Evolutionary conservation across 2,113 vertebrate genomes (phyloP), one percentile per base, ranked within the genome.

Genomic region (Gambusia holbrooki): DNA sequence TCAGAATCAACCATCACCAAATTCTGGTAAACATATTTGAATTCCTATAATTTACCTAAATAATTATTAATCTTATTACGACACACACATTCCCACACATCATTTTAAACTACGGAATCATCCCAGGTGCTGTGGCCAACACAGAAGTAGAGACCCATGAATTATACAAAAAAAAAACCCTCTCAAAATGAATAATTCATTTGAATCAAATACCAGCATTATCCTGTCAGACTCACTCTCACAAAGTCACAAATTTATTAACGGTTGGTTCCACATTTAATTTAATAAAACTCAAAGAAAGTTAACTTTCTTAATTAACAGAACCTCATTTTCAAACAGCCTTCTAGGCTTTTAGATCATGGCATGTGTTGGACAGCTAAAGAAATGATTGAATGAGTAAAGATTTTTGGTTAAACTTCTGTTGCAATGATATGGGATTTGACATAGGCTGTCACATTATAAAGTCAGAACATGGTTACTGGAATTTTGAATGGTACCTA

Each of bases 401-500:
- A 71, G 67, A 66, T 83, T 91, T 87, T 27, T 74, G 71, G 79
- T 87, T 89, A 71, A 84, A 89, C 81, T 88, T 89, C 84, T 80
- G 81, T 83, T 91, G 82, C 87, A 92, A 87, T 90, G 79, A 89
- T 77, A 83, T 66, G 62, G 86, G 90, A 86, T 89, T 88, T 92
- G 92, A 92, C 93, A 89, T 82, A 88, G 71, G 74, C 86, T 90
- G 91, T 92, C 92, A 92, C 91, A 90, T 93, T 93, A 91, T 91
- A 89, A 93, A 89, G 89, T 90, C 90, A 87, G 90, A 91, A 89
- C 89, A 84, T 83, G 82, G 86, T 88, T 92, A 91, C 88, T 91
- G 79, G 86, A 92, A 92, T 93, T 87, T 86, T 66, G 85, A 92
- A 89, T 87, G 88, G 90, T 88, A 83, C 71, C 77, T 67, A 69